phyloP scores from a whole-genome alignment of 1,140 invertebrate genomes.

The Grapholita molesta region DNA sequence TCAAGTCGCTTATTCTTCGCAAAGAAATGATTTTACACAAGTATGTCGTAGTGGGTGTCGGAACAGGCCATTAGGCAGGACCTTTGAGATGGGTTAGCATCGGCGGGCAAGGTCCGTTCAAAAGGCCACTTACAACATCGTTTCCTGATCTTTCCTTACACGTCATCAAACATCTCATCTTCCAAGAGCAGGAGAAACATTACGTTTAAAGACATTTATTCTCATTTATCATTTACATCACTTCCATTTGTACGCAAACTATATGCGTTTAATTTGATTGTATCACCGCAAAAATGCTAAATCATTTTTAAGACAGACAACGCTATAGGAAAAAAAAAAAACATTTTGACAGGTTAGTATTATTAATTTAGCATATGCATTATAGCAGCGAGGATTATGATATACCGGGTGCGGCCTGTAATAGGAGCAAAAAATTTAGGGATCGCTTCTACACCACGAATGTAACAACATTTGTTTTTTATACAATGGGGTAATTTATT shows the following conservation, averaged over 20 bases:
- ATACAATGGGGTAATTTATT: too few relatives aligned
- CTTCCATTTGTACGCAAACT: neutral
- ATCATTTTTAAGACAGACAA: neutral
- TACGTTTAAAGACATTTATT: neutral
- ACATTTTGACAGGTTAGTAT: too few relatives aligned
- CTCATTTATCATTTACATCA: neutral
- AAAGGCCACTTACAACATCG: slow-evolving; percentile 49
- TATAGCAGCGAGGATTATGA: too few relatives aligned
- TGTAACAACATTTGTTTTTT: too few relatives aligned
- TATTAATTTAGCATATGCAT: too few relatives aligned
- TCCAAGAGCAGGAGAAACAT: slow-evolving; percentile 14
- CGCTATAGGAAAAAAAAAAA: too few relatives aligned
- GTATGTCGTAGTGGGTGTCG: slow-evolving; percentile 24
- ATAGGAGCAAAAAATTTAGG: too few relatives aligned
- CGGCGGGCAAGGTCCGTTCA: slow-evolving; percentile 29
- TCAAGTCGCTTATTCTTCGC: neutral
- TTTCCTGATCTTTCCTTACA: slow-evolving; percentile 57
- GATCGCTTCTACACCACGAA: too few relatives aligned
- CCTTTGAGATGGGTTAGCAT: slow-evolving; percentile 50
- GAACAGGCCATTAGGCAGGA: slow-evolving; percentile 51
- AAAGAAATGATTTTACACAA: slow-evolving; percentile 14
- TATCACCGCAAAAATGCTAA: too few relatives aligned
- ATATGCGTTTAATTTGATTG: too few relatives aligned
- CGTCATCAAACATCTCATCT: slow-evolving; percentile 46
- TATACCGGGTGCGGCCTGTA: too few relatives aligned